Base-by-base conservation (phyloP, 2,888 invertebrate genomes). In the Epirrhoe tristata region DNA sequence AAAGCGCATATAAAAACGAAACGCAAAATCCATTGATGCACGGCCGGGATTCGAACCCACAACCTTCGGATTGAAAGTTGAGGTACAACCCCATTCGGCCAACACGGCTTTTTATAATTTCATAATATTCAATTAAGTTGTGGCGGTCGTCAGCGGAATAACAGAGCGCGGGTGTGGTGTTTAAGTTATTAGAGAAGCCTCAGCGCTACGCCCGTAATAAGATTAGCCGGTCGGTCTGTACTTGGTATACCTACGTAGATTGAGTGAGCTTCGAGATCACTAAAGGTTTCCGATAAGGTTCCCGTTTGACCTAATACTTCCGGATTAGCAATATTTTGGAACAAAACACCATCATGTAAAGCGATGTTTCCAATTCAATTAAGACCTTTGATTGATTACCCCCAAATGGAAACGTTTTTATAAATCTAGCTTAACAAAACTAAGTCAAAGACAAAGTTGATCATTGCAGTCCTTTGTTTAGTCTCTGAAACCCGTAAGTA, bases 161-260 rank as follows among this genome's bases (percentile, higher is more conserved):
- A 84, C 81, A 81, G 79, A 76, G 79, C 76, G 76, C 77, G 79
- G 74, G 75, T 77, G 78, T 77, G 74, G 77, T 83, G 82, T 85
- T 87, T 82, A 85, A 86, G 83, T 88, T 88, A 88, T 88, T 86
- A 90, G 82, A 86, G 91, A 91, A 91, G 88, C 90, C 90, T 84
- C 84, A 81, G 74, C 81, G 83, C 79, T 86, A 80, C 86, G 79
- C 77, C 74, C 78, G 74, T 91, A 91, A 92, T 87, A 79, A 88
- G 90, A 91, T 92, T 91, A 91, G 76, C 74, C 77, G 62, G 80
- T 73, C 75, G 63, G 81, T 73, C 75, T 80, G 77, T 74, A 59
- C 63, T 67, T 55, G 36, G n/a, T 58, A 51, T 61, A 58, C 39
- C 39, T 43, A 43, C 24, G 54, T 55, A 52, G 43, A 51, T 24